A percentile compares a stretch with the other conserved stretches of the same genome.
Evolutionary conservation across 2,888 invertebrate genomes (phyloP).

Genomic region (Leptopilina myrica): DNA sequence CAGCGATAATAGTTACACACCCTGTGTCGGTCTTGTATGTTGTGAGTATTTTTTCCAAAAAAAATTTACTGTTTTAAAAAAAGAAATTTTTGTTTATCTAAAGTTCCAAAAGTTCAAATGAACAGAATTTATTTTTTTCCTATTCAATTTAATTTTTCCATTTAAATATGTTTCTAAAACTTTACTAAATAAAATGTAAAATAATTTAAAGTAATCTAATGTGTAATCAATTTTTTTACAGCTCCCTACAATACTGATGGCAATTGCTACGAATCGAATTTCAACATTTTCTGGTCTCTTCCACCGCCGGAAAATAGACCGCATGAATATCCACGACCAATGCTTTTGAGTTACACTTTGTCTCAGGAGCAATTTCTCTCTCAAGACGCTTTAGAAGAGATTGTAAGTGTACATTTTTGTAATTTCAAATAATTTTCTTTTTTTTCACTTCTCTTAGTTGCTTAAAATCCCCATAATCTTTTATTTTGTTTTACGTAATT

Average conservation of each 20-base stretch:
- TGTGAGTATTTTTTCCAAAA: conserved; percentile 83
- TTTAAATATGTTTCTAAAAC: too few relatives aligned
- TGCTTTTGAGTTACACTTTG: conserved; percentile 92
- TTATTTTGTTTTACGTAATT: too few relatives aligned
- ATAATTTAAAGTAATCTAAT: too few relatives aligned
- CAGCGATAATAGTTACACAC: conserved; percentile 93
- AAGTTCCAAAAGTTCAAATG: too few relatives aligned
- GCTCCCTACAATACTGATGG: conserved; percentile 91
- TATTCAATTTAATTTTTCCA: too few relatives aligned
- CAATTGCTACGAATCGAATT: conserved; percentile 87
- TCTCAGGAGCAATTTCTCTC: conserved; percentile 89
- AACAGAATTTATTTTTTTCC: too few relatives aligned
- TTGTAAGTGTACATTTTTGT: conserved; percentile 77
- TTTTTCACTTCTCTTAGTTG: neutral
- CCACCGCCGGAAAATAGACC: conserved; percentile 96
- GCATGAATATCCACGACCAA: conserved; percentile 94
- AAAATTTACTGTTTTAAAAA: too few relatives aligned
- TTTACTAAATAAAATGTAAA: too few relatives aligned
- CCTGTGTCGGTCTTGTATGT: conserved; percentile 94
- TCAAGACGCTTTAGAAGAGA: conserved; percentile 89
- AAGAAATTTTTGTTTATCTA: too few relatives aligned
- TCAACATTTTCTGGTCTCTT: conserved; percentile 95
- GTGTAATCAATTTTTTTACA: conserved; percentile 68
- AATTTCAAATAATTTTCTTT: conserved; percentile 1
- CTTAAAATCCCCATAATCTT: too few relatives aligned